Evolutionary conservation across 2,888 invertebrate genomes (phyloP), one percentile per base, ranked within the genome.

Genomic region (Agrochola circellaris): DNA sequence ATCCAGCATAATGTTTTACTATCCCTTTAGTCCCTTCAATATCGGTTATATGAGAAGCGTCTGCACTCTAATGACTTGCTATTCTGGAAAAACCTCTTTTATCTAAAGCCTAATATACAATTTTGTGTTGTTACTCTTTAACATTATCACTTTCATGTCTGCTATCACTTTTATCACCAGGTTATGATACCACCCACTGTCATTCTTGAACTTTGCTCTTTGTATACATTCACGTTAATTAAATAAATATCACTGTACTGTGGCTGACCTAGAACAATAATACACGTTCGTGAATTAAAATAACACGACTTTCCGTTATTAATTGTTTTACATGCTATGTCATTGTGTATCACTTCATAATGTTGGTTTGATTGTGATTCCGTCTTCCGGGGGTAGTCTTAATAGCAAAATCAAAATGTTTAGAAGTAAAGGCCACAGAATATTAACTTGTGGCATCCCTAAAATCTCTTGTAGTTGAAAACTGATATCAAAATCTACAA

Each of bases 231-330:
- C 20, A 54, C 38, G 17, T 76, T 48, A 80, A 75, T 85, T 77
- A 62, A 73, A 54, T 81, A 65, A 72, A 74, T 81, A 83, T 74
- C 58, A 72, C 17, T 45, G 5, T 42, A 7, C 23, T 34, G 56
- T 56, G 70, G 48, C 66, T 77, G 83, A 83, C 83, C 85, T 80
- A 85, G 80, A 83, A 80, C 83, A 83, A 77, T 79, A 73, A 67
- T 75, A 76, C 75, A 66, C 26, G 61, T 70, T 79, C 4, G 17
- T 81, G 45, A 77, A 84, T 85, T 75, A 60, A 74, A 64, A 56
- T 56, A 45, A 48, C 64, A 71, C 38, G 62, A 48, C 20, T 65
- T 65, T 56, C 68, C 58, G 60, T 66, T 45, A 77, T 77, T 69
- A 54, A 61, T 67, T 56, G 60, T 58, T 81, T 68, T 17, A 68